Evolutionary conservation across 1,140 invertebrate species (phyloP).

Genomic region (Acromyrmex heyeri): DNA sequence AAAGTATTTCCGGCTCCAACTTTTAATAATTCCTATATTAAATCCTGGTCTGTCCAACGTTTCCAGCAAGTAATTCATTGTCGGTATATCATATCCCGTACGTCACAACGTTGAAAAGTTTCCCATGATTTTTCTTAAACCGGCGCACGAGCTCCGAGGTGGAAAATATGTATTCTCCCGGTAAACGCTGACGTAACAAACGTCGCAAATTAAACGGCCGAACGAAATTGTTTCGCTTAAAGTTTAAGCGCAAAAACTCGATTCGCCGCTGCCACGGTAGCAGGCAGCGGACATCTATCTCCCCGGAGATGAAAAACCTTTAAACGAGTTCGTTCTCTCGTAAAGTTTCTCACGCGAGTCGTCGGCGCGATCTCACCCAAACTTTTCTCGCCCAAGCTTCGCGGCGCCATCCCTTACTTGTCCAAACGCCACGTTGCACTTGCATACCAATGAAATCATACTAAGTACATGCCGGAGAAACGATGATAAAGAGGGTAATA

Average conservation of each 20-base stretch:
- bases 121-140: conserved; percentile 42
- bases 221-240: conserved; percentile 59
- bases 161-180: conserved; percentile 55
- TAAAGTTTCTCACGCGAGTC: conserved; percentile 62
- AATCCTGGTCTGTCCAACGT: not conserved
- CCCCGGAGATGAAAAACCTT: conserved; percentile 65
- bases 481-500: not conserved
- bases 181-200: conserved; percentile 62
- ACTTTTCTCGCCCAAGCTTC: conserved; percentile 22
- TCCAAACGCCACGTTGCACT: conserved; percentile 33
- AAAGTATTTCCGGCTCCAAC: not conserved
- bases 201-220: conserved; percentile 60
- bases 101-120: conserved; percentile 40
- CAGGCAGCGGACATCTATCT: conserved; percentile 50
- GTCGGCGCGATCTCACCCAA: conserved; percentile 28
- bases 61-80: conserved; percentile 10
- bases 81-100: not conserved
- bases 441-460: conserved; percentile 45
- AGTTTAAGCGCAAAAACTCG: conserved; percentile 59
- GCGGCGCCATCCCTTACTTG: conserved; percentile 13
- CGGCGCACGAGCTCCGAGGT: conserved; percentile 11
- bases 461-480: conserved; percentile 30
- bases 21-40: conserved; percentile 24
- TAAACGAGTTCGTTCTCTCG: conserved; percentile 57
- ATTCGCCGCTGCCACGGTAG: conserved; percentile 25